These are phyloP conservation scores for Pachycephala philippinensis DNA, from an alignment of 2,113 vertebrate species.

Conservation along the genomic window DNA sequence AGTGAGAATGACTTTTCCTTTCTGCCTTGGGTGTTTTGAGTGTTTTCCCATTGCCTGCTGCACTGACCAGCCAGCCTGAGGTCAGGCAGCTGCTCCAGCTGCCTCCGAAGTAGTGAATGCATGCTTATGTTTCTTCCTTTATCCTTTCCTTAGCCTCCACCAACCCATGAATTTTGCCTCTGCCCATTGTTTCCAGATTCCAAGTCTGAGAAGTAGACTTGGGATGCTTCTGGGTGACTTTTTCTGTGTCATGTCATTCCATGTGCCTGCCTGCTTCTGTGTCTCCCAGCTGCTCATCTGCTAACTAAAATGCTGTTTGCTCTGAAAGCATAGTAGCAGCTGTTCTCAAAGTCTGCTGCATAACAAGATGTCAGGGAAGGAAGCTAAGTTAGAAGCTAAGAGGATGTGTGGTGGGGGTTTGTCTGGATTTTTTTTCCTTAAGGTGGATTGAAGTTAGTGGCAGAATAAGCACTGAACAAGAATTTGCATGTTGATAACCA, in stretches of 20 bases:
- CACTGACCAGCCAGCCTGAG: rapidly evolving
- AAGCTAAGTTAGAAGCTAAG: neutral
- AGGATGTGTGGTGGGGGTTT: neutral
- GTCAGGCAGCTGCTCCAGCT: neutral
- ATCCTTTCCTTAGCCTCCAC: neutral
- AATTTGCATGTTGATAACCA: neutral
- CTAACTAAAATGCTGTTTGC: neutral
- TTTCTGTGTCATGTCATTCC: too few relatives aligned
- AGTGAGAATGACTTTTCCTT: neutral
- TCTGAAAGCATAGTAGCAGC: neutral
- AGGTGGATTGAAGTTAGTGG: neutral
- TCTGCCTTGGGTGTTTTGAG: rapidly evolving
- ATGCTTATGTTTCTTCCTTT: neutral
- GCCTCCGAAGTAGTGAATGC: neutral
- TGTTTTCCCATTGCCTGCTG: neutral
- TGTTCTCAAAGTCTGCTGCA: neutral
- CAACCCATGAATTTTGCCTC: neutral
- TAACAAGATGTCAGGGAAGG: neutral
- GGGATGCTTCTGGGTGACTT: neutral
- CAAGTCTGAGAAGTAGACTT: neutral
- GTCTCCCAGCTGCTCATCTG: neutral
- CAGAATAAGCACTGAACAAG: neutral
- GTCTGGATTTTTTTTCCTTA: neutral
- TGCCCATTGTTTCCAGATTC: neutral
- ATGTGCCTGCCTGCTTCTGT: neutral